A percentile compares a stretch with the other conserved stretches of the same genome.
Evolutionary conservation across 1,140 invertebrate species (phyloP).

Genomic region (Pseudomyrmex cubaensis): DNA sequence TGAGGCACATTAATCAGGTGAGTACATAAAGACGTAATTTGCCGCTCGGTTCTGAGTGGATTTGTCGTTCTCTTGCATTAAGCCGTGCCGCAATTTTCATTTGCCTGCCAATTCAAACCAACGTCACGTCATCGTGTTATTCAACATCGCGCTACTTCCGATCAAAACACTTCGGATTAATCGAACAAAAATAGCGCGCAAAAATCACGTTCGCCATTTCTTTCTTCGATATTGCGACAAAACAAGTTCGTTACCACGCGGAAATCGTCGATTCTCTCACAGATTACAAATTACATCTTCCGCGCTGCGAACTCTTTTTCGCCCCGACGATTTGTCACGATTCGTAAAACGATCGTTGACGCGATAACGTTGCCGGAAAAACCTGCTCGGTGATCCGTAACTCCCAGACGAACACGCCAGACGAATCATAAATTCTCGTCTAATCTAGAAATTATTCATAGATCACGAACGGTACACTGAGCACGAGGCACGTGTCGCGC

Average conservation of each 20-base stretch:
- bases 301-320: neutral
- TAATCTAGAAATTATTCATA: conserved; percentile 63
- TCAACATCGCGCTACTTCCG: conserved; percentile 3
- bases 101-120: conserved; percentile 37
- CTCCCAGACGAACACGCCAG: conserved; percentile 33
- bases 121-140: neutral
- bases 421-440: conserved; percentile 56
- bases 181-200: neutral
- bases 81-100: conserved; percentile 56
- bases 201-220: conserved; percentile 1
- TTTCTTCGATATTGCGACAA: neutral
- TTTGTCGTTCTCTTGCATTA: conserved; percentile 58
- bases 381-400: conserved; percentile 51
- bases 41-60: conserved; percentile 56
- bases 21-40: conserved; percentile 75
- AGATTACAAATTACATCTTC: neutral
- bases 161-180: neutral
- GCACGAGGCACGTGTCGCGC: conserved; percentile 13
- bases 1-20: conserved; percentile 88
- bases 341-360: conserved; percentile 26
- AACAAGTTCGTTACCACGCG: neutral
- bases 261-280: neutral
- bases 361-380: conserved; percentile 26
- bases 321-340: conserved; percentile 1
- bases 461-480: conserved; percentile 31